Evolutionary conservation across 2,888 invertebrate genomes (phyloP), one percentile per base, ranked within the genome.

Genomic region (Encarsia formosa): DNA sequence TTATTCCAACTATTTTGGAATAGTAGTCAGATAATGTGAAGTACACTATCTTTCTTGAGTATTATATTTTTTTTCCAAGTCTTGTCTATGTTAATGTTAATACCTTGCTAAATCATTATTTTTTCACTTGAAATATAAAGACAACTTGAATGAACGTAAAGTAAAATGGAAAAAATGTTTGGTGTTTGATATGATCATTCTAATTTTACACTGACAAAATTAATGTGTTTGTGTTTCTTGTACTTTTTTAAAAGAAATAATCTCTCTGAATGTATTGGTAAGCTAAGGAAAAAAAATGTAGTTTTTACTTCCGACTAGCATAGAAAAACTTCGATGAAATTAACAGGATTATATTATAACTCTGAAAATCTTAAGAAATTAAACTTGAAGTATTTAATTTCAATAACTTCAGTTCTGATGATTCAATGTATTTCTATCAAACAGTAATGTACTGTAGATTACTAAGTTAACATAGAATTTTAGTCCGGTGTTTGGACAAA

Each of bases 241-340:
- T 56, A 56, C 56, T 56, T 56, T 56, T 56, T 50, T 56, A 56
- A 53, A 49, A n/a, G n/a, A 53, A 50, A 29, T 53, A 53, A 50
- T 31, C 49, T 50, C n/a, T n/a, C 35, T 53, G 43, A 53, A 50
- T 56, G 50, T 56, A 56, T 47, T 42, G 43, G 53, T 46, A 46
- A 56, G 41, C 43, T 23, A 52, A 52, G 51, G 50, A 29, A 48
- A 56, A 41, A 49, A 47, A 54, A 26, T 24, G 47, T 53, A 53
- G 56, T 32, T 38, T 50, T 31, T 42, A 22, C 49, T 53, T 56
- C 53, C 50, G 34, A 38, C 24, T 56, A 52, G 39, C 20, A 15
- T 38, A 45, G 49, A 50, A 47, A 47, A 35, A 44, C 6, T 40
- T 52, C 38, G 47, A 55, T 42, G 45, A n/a, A n/a, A n/a, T n/a